Percentiles rank a stretch among this genome's conserved stretches.
phyloP scores from a whole-genome alignment of 2,797 vertebrate genomes.

The Ptychobarbus kaznakovi region DNA sequence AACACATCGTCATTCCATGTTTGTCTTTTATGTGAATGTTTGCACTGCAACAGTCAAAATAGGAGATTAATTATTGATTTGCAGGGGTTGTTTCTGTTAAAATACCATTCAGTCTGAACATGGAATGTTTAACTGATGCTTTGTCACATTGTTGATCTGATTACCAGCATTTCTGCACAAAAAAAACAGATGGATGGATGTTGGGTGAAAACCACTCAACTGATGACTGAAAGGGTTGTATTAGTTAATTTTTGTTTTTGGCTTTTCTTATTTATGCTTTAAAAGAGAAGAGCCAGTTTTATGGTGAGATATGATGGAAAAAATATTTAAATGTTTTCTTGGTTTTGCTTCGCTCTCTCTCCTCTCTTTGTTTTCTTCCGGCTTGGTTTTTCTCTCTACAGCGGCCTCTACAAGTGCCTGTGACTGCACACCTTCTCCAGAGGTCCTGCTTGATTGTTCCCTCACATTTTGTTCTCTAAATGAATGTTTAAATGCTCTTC shows the following conservation, averaged over 20 bases:
- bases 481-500: constrained; percentile 45
- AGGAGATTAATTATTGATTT: not conserved
- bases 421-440: constrained; percentile 46
- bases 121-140: not conserved
- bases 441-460: constrained; percentile 7
- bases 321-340: not conserved
- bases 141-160: constrained; percentile 30
- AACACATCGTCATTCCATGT: not conserved
- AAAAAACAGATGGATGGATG: not conserved
- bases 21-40: constrained; percentile 1
- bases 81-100: not conserved
- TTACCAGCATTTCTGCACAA: constrained; percentile 32
- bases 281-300: not conserved
- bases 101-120: not conserved
- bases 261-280: constrained; percentile 9
- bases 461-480: constrained; percentile 30
- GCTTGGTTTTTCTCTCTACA: not conserved
- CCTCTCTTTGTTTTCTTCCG: not conserved
- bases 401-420: constrained; percentile 54
- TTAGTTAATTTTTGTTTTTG: not conserved
- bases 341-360: not conserved
- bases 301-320: not conserved
- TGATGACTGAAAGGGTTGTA: not conserved
- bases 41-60: constrained; percentile 7
- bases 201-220: not conserved